phyloP scores from a whole-genome alignment of 2,113 vertebrate genomes.

The Semnornis frantzii region DNA sequence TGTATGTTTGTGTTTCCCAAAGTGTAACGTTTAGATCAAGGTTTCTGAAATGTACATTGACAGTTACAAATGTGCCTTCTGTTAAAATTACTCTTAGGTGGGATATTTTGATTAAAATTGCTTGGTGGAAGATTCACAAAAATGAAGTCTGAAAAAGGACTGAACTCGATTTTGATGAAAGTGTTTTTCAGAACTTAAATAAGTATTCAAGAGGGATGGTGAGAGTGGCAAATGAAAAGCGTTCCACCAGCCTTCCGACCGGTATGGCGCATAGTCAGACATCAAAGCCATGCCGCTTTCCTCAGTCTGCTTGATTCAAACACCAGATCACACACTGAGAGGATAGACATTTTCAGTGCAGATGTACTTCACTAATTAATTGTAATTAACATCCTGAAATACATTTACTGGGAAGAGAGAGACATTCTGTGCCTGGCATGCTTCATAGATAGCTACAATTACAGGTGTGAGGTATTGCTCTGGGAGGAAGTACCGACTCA shows the following conservation, averaged over 20 bases:
- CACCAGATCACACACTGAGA: fast-evolving
- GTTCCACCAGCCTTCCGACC: background rate
- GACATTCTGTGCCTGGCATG: background rate
- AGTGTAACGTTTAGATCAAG: background rate
- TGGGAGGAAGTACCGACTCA: background rate
- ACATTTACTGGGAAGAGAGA: background rate
- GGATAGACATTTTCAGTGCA: background rate
- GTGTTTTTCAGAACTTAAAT: background rate
- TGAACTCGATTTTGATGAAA: constrained; percentile 15
- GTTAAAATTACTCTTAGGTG: constrained; percentile 14
- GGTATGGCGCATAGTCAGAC: background rate
- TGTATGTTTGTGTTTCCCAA: background rate
- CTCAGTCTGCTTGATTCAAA: background rate
- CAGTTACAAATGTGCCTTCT: constrained; percentile 39
- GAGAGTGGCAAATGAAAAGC: background rate
- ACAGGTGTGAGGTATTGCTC: background rate
- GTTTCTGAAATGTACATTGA: constrained; percentile 11
- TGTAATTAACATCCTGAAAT: background rate
- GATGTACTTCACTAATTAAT: background rate
- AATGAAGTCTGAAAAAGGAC: constrained; percentile 37
- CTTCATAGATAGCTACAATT: background rate
- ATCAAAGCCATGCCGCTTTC: background rate
- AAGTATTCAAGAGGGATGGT: background rate
- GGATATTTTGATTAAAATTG: constrained; percentile 22
- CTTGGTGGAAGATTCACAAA: constrained; percentile 3